Percentiles rank a stretch among this genome's conserved stretches.
These are phyloP conservation scores for Geotria australis DNA, from an alignment of 2,797 vertebrate genomes.

Conservation along the genomic window DNA sequence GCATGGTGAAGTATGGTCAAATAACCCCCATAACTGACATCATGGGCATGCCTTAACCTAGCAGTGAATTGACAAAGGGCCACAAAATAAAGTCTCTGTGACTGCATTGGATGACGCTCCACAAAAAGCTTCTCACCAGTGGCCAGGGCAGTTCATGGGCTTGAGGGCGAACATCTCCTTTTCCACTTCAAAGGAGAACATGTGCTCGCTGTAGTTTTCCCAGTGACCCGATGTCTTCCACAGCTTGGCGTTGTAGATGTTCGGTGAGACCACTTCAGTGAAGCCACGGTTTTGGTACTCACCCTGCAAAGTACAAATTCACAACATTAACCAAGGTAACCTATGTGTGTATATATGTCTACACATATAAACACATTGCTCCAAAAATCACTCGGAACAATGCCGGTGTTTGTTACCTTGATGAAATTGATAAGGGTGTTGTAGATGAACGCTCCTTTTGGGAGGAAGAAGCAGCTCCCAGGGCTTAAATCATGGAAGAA, in stretches of 20 bases:
- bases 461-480: slow-evolving; percentile 81
- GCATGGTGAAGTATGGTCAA: too few species aligned
- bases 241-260: slow-evolving; percentile 57
- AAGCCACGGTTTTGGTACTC: slow-evolving; percentile 47
- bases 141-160: slow-evolving; percentile 88
- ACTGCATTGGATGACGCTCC: too few species aligned
- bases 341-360: too few species aligned
- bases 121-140: slow-evolving; percentile 33
- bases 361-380: too few species aligned
- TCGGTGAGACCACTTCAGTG: slow-evolving; percentile 62
- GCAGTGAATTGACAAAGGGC: too few species aligned
- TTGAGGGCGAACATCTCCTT: slow-evolving; percentile 67
- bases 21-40: too few species aligned
- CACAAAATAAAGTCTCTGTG: too few species aligned
- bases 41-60: too few species aligned
- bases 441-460: slow-evolving; percentile 55
- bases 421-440: slow-evolving; percentile 58
- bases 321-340: too few species aligned
- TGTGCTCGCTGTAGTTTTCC: slow-evolving; percentile 70
- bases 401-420: slow-evolving; percentile 17
- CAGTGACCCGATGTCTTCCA: slow-evolving; percentile 83
- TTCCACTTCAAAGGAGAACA: slow-evolving; percentile 68
- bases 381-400: neutral
- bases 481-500: slow-evolving; percentile 90
- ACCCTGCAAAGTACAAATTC: slow-evolving; percentile 13